phyloP scores from a whole-genome alignment of 2,797 vertebrate genomes.

The Enoplosus armatus region DNA sequence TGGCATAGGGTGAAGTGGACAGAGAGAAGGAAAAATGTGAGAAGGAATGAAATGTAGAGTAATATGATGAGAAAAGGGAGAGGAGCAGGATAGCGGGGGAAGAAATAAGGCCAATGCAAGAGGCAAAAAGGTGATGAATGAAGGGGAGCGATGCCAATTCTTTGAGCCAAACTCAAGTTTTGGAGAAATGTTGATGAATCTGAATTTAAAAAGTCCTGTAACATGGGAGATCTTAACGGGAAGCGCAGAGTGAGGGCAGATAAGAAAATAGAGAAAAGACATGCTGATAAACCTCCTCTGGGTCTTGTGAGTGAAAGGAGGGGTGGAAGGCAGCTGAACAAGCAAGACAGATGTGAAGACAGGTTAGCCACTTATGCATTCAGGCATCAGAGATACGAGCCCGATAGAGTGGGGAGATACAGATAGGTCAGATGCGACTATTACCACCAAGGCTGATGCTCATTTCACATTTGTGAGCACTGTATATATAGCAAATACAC shows the following conservation, averaged over 20 bases:
- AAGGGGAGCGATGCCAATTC: constrained; percentile 17
- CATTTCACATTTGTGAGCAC: constrained; percentile 52
- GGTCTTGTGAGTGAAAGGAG: constrained; percentile 58
- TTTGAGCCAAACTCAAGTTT: constrained; percentile 31
- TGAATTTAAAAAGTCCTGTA: constrained; percentile 27
- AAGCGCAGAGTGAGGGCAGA: constrained; percentile 48
- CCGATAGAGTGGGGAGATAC: constrained; percentile 63
- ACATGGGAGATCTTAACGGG: constrained; percentile 56
- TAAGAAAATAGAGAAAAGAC: constrained; percentile 61
- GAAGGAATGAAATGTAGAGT: constrained; percentile 28
- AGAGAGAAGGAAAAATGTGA: constrained; percentile 37
- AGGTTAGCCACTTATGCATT: constrained; percentile 70
- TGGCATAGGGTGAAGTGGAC: constrained; percentile 52
- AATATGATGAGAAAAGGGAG: constrained; percentile 10
- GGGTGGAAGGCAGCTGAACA: constrained; percentile 45
- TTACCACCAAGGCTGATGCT: constrained; percentile 48
- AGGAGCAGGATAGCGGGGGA: not conserved
- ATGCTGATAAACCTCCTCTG: constrained; percentile 64
- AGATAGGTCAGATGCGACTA: constrained; percentile 53
- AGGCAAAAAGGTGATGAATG: constrained; percentile 14
- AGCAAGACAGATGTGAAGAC: constrained; percentile 67
- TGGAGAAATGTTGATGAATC: constrained; percentile 49
- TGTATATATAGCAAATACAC: not conserved
- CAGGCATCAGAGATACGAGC: constrained; percentile 68
- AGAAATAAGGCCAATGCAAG: constrained; percentile 7